phyloP scores from a whole-genome alignment of 2,113 vertebrate genomes.

The Callocephalon fimbriatum region DNA sequence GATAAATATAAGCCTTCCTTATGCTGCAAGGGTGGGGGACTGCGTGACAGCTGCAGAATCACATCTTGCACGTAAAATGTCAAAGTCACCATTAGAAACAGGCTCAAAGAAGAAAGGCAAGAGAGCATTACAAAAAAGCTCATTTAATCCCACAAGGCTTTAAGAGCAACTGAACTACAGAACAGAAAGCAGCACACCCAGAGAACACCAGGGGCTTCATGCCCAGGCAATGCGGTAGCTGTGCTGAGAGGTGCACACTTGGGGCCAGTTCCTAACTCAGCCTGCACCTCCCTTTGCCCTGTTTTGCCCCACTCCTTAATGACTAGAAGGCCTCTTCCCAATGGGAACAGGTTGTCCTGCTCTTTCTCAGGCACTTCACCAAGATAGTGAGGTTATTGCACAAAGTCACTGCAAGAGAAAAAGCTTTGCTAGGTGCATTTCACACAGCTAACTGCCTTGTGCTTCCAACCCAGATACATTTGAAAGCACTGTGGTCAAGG shows the following conservation, averaged over 20 bases:
- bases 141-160: background rate
- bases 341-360: background rate
- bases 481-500: background rate
- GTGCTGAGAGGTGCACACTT: rapidly evolving
- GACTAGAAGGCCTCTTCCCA: background rate
- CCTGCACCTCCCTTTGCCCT: rapidly evolving
- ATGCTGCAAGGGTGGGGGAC: rapidly evolving
- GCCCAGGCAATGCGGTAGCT: rapidly evolving
- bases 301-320: background rate
- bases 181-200: background rate
- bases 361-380: background rate
- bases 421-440: background rate
- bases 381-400: background rate
- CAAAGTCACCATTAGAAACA: background rate
- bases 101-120: background rate
- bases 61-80: background rate
- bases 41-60: background rate
- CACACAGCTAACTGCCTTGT: background rate
- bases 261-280: background rate
- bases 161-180: background rate
- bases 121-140: background rate
- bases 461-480: background rate
- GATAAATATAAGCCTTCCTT: background rate
- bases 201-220: too few species aligned
- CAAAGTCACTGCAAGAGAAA: background rate